phyloP scores from a whole-genome alignment of 2,113 vertebrate species.

The Pterophyllum scalare region DNA sequence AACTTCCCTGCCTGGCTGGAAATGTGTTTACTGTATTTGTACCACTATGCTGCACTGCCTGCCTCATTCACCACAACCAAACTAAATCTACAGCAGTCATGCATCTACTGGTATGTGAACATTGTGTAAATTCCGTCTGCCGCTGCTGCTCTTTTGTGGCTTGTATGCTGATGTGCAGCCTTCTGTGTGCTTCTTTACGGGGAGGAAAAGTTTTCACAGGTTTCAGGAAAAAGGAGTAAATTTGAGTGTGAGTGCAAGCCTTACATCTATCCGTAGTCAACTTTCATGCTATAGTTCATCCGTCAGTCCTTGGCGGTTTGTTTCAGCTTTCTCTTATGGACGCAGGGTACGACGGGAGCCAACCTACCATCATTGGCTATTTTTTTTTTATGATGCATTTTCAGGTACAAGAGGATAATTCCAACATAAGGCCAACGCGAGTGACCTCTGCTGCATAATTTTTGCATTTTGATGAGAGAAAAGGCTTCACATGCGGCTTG shows the following conservation, averaged over 20 bases:
- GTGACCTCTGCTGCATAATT: background rate
- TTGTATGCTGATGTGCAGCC: constrained; percentile 9
- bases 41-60: constrained; percentile 44
- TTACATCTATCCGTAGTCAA: background rate
- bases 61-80: constrained; percentile 49
- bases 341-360: background rate
- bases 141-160: background rate
- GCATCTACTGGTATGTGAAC: constrained; percentile 9
- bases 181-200: background rate
- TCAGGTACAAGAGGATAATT: background rate
- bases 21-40: constrained; percentile 64
- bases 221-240: background rate
- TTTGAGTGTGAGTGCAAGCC: background rate
- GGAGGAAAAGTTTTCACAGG: background rate
- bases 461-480: constrained; percentile 1
- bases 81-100: constrained; percentile 6
- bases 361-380: background rate
- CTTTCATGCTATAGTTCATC: background rate
- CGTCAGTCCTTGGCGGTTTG: background rate
- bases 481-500: background rate
- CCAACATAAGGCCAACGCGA: background rate
- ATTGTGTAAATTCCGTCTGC: constrained; percentile 22
- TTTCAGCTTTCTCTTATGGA: background rate
- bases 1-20: constrained; percentile 42
- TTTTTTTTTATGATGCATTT: background rate